Conservation (phyloP, 1,140 invertebrate species). For the Habropoda laboriosa region DNA sequence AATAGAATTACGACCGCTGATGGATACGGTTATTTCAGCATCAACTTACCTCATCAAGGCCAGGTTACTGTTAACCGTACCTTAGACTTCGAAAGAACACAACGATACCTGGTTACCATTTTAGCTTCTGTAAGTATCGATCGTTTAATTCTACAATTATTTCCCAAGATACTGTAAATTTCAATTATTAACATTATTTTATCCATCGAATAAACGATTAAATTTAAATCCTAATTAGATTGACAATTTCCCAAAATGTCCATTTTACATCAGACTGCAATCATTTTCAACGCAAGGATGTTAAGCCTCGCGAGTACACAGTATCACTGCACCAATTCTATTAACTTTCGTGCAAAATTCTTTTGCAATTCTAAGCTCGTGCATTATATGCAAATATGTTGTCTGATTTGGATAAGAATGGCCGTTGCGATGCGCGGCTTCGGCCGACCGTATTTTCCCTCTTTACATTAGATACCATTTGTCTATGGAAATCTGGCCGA, state of each 20-base stretch:
- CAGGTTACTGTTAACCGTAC: conserved; percentile 94
- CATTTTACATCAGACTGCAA: not conserved
- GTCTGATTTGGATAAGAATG: conserved; percentile 16
- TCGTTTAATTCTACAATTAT: not conserved
- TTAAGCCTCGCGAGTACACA: too few relatives aligned
- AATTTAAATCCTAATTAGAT: too few relatives aligned
- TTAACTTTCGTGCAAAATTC: not conserved
- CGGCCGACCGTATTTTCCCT: not conserved
- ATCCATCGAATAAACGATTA: too few relatives aligned
- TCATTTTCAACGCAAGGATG: not conserved
- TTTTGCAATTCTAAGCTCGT: not conserved
- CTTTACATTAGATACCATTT: conserved; percentile 19
- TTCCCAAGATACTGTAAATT: too few relatives aligned
- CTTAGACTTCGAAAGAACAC: conserved; percentile 94
- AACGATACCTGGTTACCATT: conserved; percentile 93
- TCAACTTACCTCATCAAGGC: conserved; percentile 94
- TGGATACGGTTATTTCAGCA: conserved; percentile 91
- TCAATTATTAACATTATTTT: too few relatives aligned
- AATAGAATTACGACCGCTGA: conserved; percentile 86
- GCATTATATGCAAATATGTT: conserved; percentile 20
- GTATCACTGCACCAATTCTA: not conserved
- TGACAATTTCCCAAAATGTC: too few relatives aligned
- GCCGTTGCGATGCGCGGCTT: not conserved
- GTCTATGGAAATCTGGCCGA: conserved; percentile 8
- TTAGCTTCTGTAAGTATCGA: conserved; percentile 91